Evolutionary conservation across 2,113 vertebrate species (phyloP).

Genomic region (Protobothrops mucrosquamatus): DNA sequence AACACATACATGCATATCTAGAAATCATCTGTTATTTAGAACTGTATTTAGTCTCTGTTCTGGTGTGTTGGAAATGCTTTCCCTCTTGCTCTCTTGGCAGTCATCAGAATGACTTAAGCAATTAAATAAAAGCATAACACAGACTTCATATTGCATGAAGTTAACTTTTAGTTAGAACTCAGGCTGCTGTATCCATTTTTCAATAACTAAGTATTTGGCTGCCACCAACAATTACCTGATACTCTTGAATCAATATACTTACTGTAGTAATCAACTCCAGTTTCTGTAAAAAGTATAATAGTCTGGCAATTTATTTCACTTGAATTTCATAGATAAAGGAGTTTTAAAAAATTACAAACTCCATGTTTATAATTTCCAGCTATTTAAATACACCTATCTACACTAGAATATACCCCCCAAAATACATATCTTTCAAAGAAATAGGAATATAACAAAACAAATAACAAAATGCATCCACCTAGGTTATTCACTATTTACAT

Average conservation of each 20-base stretch:
- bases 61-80: conserved; percentile 29
- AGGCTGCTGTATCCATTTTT: conserved; percentile 12
- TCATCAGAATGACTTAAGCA: conserved; percentile 44
- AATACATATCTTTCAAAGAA: neutral
- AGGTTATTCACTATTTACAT: neutral
- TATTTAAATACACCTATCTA: neutral
- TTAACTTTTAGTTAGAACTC: conserved; percentile 2
- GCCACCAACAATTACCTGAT: conserved; percentile 30
- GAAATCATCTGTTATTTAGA: conserved; percentile 57
- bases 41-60: conserved; percentile 44
- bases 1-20: conserved; percentile 53
- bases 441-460: neutral
- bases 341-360: neutral
- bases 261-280: conserved; percentile 42
- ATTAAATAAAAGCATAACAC: conserved; percentile 39
- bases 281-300: conserved; percentile 21
- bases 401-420: neutral
- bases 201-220: conserved; percentile 10
- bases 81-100: conserved; percentile 45
- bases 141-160: neutral
- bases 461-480: neutral
- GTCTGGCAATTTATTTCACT: neutral
- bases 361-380: neutral
- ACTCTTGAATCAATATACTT: conserved; percentile 45
- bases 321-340: conserved; percentile 2